Base-by-base conservation (phyloP, 2,888 invertebrate genomes). In the Ormia ochracea region DNA sequence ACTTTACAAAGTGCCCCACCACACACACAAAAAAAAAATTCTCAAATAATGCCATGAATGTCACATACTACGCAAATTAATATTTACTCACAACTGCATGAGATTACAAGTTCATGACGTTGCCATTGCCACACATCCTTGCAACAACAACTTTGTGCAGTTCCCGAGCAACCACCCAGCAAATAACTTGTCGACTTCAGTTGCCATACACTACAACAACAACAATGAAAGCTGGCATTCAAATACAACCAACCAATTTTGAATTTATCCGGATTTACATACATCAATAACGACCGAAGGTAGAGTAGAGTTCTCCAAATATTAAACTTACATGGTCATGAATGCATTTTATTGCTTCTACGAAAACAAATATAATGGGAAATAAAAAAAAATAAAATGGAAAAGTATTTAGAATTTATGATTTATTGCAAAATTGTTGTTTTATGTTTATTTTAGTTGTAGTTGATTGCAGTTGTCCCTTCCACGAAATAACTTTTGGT, bases 1-100 rank as follows among this genome's bases (percentile, higher is more conserved):
- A 85, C 52, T 41, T 28, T 21, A 9, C 14, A 54, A 48, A 77
- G n/a, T n/a, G n/a, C n/a, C n/a, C n/a, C n/a, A n/a, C n/a, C n/a
- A n/a, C n/a, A n/a, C n/a, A n/a, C n/a, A n/a, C n/a, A n/a, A n/a
- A n/a, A n/a, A n/a, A n/a, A n/a, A n/a, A n/a, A n/a, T n/a, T n/a
- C n/a, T n/a, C n/a, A n/a, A n/a, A n/a, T n/a, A n/a, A n/a, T n/a
- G n/a, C n/a, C 76, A 69, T 69, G 48, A 61, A 61, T 43, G 48
- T 68, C n/a, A 14, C 26, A 50, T 50, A 28, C 28, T 26, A 14
- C 7, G 26, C 36, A 43, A 69, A 69, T 28, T 56, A 43, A 66
- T 41, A 58, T 31, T 45, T 31, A 74, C 12, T 54, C 21, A 17
- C 26, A 38, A 38, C 28, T 45, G 21, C 19, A 38, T 58, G 17